Evolutionary conservation across 2,888 invertebrate species (phyloP), one percentile per base, ranked within the genome.

Genomic region (Drosophila emarginata): DNA sequence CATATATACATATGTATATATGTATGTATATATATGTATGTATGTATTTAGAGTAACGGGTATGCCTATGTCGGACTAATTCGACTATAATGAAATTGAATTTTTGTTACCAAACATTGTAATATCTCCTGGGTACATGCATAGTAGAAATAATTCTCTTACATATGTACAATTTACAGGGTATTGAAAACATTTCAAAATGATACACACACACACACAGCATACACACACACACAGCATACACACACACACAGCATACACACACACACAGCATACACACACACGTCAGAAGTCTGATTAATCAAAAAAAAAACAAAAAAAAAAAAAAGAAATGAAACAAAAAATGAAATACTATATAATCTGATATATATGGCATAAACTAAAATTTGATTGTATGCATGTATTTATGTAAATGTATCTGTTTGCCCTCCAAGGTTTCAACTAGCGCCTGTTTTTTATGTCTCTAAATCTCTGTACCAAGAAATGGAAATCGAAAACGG

Each of bases 351-450:
- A 32, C 28, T 18, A 45, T 36, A 12, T 32, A 32, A 21, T 60
- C 45, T 18, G 18, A n/a, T n/a, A n/a, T n/a, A 11, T 18, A 45
- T 11, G 45, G 6, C 9, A 45, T 18, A 11, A 23, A 53, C 21
- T 32, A 60, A 15, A 37, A 7, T 14, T 45, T 14, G 74, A 26
- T 59, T 11, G 61, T 18, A 37, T 61, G 60, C 26, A 26, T 26
- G 26, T 26, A 26, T 26, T 26, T 21, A 65, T 18, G 52, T 63
- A 70, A 53, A 63, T 67, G 60, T 51, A 80, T 78, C 84, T 80
- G 84, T 82, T 78, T 83, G 82, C 81, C 81, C 81, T 82, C 82
- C 87, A 82, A 82, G 82, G 82, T 82, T 82, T 82, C 82, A 82
- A 79, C 81, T 80, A 76, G 81, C 81, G 87, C 81, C 81, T 82